Evolutionary conservation across 2,888 invertebrate species (phyloP), one percentile per base, ranked within the genome.

Genomic region (Cosmopolites sordidus): DNA sequence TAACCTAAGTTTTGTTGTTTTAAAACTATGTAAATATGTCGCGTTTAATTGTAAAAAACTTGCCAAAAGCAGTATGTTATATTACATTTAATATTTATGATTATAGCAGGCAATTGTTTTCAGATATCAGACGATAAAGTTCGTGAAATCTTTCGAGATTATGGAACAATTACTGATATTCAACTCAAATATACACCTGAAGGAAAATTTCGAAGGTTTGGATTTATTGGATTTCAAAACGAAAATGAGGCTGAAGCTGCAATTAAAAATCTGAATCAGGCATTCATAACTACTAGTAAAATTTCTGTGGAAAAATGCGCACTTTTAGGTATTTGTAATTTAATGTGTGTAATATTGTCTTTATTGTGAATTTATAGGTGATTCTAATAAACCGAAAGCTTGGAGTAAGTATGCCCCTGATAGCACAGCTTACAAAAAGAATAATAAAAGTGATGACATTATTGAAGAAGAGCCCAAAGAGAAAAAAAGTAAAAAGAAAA

Each of bases 361-460:
- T n/a, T n/a, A n/a, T n/a, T 41, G 12, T 4, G 40, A 43, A 15
- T 18, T 53, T 60, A 51, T 57, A 70, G 80, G 80, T 33, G 83
- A 83, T 67, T 69, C 80, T 38, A 78, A 78, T 46, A 95, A 95
- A 72, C 91, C 93, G 1, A 83, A 89, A 73, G 83, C 95, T 0
- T 95, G 95, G 94, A 96, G 94, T 72, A 94, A 93, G 76, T 87
- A 95, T 76, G 83, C 93, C 1, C 72, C 81, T 30, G 92, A 92
- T 54, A 90, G 87, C 69, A 81, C 83, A 52, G 81, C 82, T 3
- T 82, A 79, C 64, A 80, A 81, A 63, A 81, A 79, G 58, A 65
- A 76, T 16, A 76, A 48, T 62, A 70, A 58, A 43, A 58, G 59
- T 43, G 50, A 63, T 1, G 50, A 63, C 1, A 44, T 66, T 63